Evolutionary conservation across 2,888 invertebrate species (phyloP).

Genomic region (Eurytoma californica): DNA sequence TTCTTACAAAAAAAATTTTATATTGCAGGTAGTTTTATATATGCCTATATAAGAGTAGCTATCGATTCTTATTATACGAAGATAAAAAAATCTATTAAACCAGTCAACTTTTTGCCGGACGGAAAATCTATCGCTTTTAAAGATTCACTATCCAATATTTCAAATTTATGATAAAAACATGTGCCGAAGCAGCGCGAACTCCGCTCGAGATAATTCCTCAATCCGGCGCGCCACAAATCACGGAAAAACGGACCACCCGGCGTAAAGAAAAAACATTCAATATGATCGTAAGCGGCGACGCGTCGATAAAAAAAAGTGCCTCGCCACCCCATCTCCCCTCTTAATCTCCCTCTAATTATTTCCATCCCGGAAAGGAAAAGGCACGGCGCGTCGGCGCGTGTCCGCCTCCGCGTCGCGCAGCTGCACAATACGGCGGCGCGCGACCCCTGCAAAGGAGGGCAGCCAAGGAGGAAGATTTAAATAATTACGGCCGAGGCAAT

Average conservation of each 20-base stretch:
- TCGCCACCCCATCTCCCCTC: neutral
- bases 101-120: no score
- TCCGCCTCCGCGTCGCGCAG: neutral
- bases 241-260: no score
- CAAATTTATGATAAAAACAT: neutral
- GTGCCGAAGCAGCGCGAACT: neutral
- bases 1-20: no score
- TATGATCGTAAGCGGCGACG: neutral
- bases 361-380: neutral
- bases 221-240: no score
- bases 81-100: no score
- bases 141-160: neutral
- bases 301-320: neutral
- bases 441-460: neutral
- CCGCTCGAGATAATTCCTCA: no score
- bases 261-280: slow-evolving; percentile 12
- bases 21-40: no score
- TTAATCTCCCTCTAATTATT: slow-evolving; percentile 17
- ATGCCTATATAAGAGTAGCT: no score
- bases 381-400: neutral
- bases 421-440: neutral
- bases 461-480: slow-evolving; percentile 45
- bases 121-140: no score
- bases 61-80: no score
- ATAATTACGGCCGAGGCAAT: slow-evolving; percentile 54